Evolutionary conservation across 2,797 vertebrate genomes (phyloP).

Genomic region (Erpetoichthys calabaricus): DNA sequence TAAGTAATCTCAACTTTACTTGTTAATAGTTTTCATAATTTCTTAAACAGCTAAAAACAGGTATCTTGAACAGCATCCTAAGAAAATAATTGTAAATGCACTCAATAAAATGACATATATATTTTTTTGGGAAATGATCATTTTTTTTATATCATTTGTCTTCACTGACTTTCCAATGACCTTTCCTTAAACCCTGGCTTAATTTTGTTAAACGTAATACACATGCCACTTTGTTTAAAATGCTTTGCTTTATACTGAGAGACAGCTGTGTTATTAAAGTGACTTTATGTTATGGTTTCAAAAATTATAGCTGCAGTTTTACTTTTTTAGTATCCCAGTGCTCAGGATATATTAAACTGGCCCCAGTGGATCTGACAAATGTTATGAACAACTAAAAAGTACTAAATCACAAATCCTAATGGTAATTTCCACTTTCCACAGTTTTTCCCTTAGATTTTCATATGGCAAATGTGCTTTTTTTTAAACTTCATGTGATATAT

Average conservation of each 20-base stretch:
- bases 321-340: constrained; percentile 15
- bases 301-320: constrained; percentile 13
- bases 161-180: no score
- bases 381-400: neutral
- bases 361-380: constrained; percentile 10
- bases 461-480: neutral
- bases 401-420: neutral
- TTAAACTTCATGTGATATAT: neutral
- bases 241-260: constrained; percentile 17
- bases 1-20: no score
- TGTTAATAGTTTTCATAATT: no score
- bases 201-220: constrained; percentile 18
- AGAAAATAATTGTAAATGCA: no score
- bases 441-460: neutral
- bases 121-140: no score
- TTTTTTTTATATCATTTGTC: no score
- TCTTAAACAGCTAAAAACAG: no score
- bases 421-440: neutral
- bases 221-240: constrained; percentile 17
- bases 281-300: constrained; percentile 3
- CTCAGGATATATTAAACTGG: constrained; percentile 20
- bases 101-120: no score
- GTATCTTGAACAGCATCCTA: no score
- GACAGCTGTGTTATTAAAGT: constrained; percentile 2
- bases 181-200: constrained; percentile 10